A percentile compares a stretch with the other conserved stretches of the same genome.
Conservation (phyloP, 2,797 vertebrate genomes). For the Spondyliosoma cantharus region DNA sequence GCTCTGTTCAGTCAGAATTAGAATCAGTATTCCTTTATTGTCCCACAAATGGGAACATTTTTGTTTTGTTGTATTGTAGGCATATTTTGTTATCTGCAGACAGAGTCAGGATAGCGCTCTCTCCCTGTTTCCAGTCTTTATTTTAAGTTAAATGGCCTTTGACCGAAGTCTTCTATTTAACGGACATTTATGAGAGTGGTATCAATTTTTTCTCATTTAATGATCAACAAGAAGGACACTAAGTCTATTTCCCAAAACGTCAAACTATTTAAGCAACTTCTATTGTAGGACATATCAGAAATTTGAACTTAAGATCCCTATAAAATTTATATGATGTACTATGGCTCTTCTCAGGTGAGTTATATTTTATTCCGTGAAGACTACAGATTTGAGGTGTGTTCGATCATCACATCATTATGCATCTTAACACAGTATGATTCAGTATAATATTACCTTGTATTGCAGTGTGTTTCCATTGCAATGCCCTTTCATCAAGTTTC, state of each 20-base stretch:
- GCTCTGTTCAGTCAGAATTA: too few species aligned
- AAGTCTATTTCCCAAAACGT: not conserved
- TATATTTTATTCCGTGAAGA: not conserved
- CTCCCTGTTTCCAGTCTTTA: not conserved
- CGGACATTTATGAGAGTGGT: not conserved
- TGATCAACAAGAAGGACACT: not conserved
- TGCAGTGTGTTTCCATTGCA: slow-evolving; percentile 1
- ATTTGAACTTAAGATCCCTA: not conserved
- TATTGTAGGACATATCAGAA: not conserved
- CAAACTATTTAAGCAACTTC: too few species aligned
- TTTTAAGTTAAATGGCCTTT: not conserved
- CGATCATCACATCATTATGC: not conserved
- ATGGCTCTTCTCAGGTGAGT: not conserved
- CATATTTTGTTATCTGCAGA: too few species aligned
- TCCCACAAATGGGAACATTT: too few species aligned
- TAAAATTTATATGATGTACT: too few species aligned
- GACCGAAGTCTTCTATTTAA: not conserved
- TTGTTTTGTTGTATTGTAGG: too few species aligned
- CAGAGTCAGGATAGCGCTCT: not conserved
- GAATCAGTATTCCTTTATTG: too few species aligned
- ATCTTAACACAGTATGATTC: not conserved
- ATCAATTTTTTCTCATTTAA: not conserved
- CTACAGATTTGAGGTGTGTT: too few species aligned
- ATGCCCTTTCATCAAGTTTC: not conserved
- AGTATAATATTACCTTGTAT: not conserved